These are phyloP conservation scores for Marisa cornuarietis DNA, from an alignment of 1,140 invertebrate species.

Conservation along the genomic window DNA sequence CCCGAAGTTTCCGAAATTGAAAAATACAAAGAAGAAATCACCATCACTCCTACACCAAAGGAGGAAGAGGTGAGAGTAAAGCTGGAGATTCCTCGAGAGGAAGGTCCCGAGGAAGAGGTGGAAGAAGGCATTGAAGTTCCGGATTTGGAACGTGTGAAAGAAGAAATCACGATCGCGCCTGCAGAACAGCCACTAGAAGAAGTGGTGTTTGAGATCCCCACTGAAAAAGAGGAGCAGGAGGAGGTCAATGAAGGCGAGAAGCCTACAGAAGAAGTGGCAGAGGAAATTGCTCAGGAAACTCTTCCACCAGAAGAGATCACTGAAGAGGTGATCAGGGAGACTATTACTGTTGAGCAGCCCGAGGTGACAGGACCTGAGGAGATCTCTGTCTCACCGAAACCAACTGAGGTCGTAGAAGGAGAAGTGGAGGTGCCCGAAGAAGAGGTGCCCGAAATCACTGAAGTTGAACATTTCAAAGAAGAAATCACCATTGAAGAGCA, in stretches of 20 bases:
- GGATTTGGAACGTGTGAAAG: not conserved
- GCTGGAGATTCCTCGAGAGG: too few species aligned
- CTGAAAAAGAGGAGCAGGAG: too few species aligned
- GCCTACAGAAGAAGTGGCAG: slow-evolving; percentile 3
- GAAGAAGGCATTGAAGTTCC: not conserved
- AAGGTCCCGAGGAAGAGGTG: not conserved
- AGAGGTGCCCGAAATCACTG: slow-evolving; percentile 8
- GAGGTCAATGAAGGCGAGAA: slow-evolving; percentile 7
- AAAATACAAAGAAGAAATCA: too few species aligned
- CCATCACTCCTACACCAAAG: accelerated
- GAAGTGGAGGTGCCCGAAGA: slow-evolving; percentile 3
- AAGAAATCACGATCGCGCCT: not conserved
- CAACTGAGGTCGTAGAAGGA: not conserved
- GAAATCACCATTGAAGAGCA: slow-evolving; percentile 12
- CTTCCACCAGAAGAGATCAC: slow-evolving; percentile 10
- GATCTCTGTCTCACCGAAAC: slow-evolving; percentile 10
- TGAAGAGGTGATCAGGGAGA: slow-evolving; percentile 20
- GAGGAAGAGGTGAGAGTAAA: too few species aligned
- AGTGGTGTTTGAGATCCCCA: not conserved
- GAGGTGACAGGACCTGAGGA: slow-evolving; percentile 3
- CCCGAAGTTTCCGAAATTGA: too few species aligned
- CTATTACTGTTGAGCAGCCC: not conserved
- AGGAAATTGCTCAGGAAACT: slow-evolving; percentile 14
- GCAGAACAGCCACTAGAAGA: not conserved
- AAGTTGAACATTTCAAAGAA: slow-evolving; percentile 10